Percentiles rank a stretch among this genome's conserved stretches.
Conservation (phyloP, 1,140 invertebrate genomes). For the Platyura marginata region DNA sequence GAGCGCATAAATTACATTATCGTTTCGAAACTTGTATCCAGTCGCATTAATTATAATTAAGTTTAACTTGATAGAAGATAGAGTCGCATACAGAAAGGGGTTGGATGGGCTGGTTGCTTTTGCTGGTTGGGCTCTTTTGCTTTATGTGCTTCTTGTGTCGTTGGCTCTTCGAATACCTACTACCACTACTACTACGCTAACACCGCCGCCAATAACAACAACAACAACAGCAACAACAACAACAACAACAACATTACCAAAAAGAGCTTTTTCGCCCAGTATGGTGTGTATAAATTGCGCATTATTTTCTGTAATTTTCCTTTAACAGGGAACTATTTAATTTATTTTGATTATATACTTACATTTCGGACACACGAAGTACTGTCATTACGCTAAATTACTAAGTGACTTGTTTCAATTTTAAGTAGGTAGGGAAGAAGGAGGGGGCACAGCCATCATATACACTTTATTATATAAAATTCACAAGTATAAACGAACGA, state of each 20-base stretch:
- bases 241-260: not conserved
- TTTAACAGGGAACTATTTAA: not conserved
- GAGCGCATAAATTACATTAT: slow-evolving; percentile 16
- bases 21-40: slow-evolving; percentile 28
- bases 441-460: not conserved
- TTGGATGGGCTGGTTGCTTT: not conserved
- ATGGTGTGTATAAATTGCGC: not conserved
- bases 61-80: slow-evolving; percentile 24
- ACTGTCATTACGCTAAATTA: not conserved
- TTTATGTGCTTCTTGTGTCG: not conserved
- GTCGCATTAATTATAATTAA: slow-evolving; percentile 58
- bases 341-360: not conserved
- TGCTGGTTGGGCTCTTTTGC: not conserved
- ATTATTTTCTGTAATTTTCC: not conserved
- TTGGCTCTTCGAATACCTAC: not conserved
- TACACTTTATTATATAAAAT: not conserved
- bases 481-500: not conserved
- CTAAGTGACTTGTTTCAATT: too few relatives aligned
- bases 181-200: not conserved
- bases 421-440: too few relatives aligned
- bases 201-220: not conserved
- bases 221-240: not conserved
- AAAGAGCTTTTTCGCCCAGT: not conserved
- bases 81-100: not conserved
- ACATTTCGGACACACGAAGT: not conserved